A percentile compares a stretch with the other conserved stretches of the same genome.
Conservation (phyloP, 1,140 invertebrate species). For the Penaeus chinensis region DNA sequence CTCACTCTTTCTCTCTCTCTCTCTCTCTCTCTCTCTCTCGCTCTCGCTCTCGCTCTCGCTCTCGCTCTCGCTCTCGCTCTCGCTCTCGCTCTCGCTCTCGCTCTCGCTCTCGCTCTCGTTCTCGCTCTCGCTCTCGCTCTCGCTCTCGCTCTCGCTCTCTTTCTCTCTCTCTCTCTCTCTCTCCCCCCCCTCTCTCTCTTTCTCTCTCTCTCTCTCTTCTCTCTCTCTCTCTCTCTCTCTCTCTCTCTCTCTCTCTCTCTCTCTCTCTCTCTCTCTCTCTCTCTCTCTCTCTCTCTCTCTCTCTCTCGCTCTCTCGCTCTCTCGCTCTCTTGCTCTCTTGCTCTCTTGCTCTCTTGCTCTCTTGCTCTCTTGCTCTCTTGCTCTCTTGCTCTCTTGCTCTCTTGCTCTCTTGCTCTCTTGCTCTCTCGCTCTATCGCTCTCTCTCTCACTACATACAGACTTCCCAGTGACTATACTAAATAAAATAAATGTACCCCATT, state of each 20-base stretch:
- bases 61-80: too few relatives aligned
- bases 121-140: constrained; percentile 10
- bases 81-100: too few relatives aligned
- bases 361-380: not conserved
- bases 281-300: not conserved
- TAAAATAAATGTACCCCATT: not conserved
- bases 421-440: not conserved
- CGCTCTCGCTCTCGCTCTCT: not conserved
- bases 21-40: constrained; percentile 40
- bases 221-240: too few relatives aligned
- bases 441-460: not conserved
- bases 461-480: not conserved
- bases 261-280: not conserved
- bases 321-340: not conserved
- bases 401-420: not conserved
- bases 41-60: not conserved
- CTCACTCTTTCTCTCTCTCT: constrained; percentile 3
- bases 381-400: not conserved
- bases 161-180: not conserved
- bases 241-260: constrained; percentile 3
- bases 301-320: constrained; percentile 17
- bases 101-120: constrained; percentile 2
- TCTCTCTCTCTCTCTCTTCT: not conserved
- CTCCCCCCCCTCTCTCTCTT: not conserved
- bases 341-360: not conserved